These are phyloP conservation scores for Phania funesta DNA, from an alignment of 2,888 invertebrate species.

Conservation along the genomic window DNA sequence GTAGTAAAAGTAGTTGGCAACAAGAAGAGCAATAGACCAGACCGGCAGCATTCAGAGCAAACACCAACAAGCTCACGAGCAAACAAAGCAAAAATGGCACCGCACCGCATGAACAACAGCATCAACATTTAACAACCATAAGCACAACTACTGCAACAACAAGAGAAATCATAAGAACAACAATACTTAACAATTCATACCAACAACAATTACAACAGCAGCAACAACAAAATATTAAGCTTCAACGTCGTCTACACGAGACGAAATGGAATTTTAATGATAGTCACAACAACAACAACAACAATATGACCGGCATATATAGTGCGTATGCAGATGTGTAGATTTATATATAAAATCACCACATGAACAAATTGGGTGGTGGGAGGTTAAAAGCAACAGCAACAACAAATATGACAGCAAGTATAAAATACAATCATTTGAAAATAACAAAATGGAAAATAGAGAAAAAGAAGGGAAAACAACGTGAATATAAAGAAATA, in stretches of 20 bases:
- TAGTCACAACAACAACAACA: constrained; percentile 63
- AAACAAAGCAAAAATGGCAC: constrained; percentile 33
- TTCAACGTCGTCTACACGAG: constrained; percentile 64
- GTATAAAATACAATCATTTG: constrained; percentile 42
- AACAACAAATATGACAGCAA: constrained; percentile 48
- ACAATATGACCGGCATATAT: constrained; percentile 48
- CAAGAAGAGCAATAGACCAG: constrained; percentile 68
- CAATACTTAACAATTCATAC: constrained; percentile 59
- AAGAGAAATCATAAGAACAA: constrained; percentile 50
- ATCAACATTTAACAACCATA: constrained; percentile 40
- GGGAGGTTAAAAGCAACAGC: constrained; percentile 59
- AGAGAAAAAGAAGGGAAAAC: constrained; percentile 15
- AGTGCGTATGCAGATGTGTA: not conserved
- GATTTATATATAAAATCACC: constrained; percentile 1
- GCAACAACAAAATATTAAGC: constrained; percentile 27
- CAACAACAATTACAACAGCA: constrained; percentile 19
- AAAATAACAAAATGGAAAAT: constrained; percentile 37
- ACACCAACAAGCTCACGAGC: constrained; percentile 38
- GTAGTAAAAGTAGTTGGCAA: constrained; percentile 67
- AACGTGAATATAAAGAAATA: not conserved
- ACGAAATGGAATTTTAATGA: constrained; percentile 74
- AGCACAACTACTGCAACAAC: constrained; percentile 31
- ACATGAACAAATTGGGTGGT: constrained; percentile 14
- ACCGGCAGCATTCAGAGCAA: constrained; percentile 67
- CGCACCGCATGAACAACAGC: constrained; percentile 50